Evolutionary conservation across 2,797 vertebrate species (phyloP), one percentile per base, ranked within the genome.

Genomic region (Chelon auratus): DNA sequence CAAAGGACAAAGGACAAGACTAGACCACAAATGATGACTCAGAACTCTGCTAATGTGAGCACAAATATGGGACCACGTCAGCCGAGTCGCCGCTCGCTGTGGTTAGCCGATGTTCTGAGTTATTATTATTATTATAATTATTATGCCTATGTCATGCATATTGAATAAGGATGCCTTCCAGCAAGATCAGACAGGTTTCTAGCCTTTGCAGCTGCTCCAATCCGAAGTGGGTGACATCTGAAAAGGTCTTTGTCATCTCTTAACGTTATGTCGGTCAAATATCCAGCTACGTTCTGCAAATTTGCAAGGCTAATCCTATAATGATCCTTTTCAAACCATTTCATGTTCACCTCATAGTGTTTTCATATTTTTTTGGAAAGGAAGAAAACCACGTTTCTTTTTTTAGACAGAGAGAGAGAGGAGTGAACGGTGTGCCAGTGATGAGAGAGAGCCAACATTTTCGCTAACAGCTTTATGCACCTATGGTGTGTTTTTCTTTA

Each of bases 181-280:
- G 62, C 43, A 26, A 54, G 52, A 66, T 30, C 72, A 81, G 75
- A 80, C 74, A 71, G 52, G 57, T 66, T 75, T 72, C 45, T n/a
- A 60, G 58, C 67, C 37, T 58, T 47, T 69, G 57, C 45, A 58
- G 53, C 22, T 48, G 72, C 51, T 78, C 18, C 62, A 45, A 51
- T 66, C 20, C 50, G 24, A 26, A 26, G 24, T 4, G 24, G 24
- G 24, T 26, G 24, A 26, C 3, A 26, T 26, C 24, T 26, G 24
- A 26, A 26, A 26, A 26, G 24, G 24, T 26, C 3, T 26, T 3
- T 26, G 24, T 26, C 4, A 22, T 48, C 3, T 10, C n/a, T 48
- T 48, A n/a, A 50, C 11, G 48, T 40, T 50, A 51, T 55, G 43
- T 40, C 62, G 52, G 17, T 54, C 15, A 59, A 57, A 54, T 53